Base-by-base conservation (phyloP, 2,113 vertebrate genomes). In the Elephas maximus region DNA sequence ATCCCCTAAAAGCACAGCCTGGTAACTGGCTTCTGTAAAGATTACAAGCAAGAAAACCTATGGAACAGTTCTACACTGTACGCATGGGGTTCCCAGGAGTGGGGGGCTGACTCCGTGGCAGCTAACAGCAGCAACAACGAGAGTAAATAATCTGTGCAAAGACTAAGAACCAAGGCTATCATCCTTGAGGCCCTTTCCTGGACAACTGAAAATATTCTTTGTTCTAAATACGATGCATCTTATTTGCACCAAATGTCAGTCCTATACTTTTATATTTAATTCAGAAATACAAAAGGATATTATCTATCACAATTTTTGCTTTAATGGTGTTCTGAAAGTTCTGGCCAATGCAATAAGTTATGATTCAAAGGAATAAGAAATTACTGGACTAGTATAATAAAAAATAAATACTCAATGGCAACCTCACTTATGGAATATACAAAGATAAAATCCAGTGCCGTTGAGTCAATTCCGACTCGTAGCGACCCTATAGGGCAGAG, bases 281-380 rank as follows among this genome's bases (percentile, higher is more conserved):
- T 94, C 81, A 95, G 74, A 94, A 90, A 88, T 41, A 71, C 21
- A 81, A 41, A 94, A 89, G 37, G 57, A 83, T 90, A n/a, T 11
- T 33, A 90, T 82, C 78, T 79, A 69, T 90, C 71, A 95, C 30
- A 24, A 92, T 87, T 94, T 96, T 87, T 92, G 62, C 15, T 78
- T 74, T 37, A 93, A 71, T 80, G 93, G 23, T 62, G 28, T 88
- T 86, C n/a, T 60, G 26, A 95, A 94, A 90, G 24, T 93, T 90
- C 63, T 90, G 5, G 11, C 6, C 81, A 93, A 63, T 74, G 28
- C 92, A 83, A 37, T 76, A 87, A 83, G 24, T 90, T 79, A 95
- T 90, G 51, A 81, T 73, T 90, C 85, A 95, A 88, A 91, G 18
- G 28, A 88, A 71, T 91, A 94, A 51, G 18, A 78, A 30, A 45